Conservation (phyloP, 2,113 vertebrate species). For the Eudyptes chrysolophus region DNA sequence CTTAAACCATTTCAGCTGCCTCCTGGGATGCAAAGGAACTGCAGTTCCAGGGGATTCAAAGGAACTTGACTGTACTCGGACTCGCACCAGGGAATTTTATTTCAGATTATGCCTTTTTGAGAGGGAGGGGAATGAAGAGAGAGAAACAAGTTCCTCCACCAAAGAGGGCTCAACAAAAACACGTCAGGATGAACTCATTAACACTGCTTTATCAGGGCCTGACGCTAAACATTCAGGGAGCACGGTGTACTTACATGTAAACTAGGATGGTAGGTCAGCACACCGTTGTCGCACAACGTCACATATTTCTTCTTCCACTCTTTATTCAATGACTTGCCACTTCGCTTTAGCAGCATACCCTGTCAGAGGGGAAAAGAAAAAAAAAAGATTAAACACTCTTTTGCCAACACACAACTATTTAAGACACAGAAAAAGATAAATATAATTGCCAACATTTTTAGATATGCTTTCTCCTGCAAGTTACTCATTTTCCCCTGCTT, state of each 20-base stretch:
- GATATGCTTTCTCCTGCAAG: background rate
- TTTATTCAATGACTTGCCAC: conserved; percentile 94
- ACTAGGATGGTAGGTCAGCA: conserved; percentile 97
- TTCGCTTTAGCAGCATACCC: conserved; percentile 95
- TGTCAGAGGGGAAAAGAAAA: conserved; percentile 16
- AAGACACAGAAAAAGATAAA: background rate
- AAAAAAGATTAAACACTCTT: background rate
- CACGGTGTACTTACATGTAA: conserved; percentile 83
- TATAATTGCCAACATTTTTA: background rate
- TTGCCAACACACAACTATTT: background rate
- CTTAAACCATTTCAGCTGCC: background rate
- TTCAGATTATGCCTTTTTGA: background rate
- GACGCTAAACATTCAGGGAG: accelerated
- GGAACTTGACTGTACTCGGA: background rate
- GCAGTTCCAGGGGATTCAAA: background rate
- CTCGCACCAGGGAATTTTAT: background rate
- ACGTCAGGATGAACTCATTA: accelerated
- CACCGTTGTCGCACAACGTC: conserved; percentile 92
- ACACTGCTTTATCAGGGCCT: accelerated
- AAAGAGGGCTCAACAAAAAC: background rate
- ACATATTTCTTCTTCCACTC: conserved; percentile 99
- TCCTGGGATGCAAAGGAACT: background rate
- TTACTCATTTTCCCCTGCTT: background rate
- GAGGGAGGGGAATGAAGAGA: background rate
- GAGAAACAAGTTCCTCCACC: background rate